Base-by-base conservation (phyloP, 2,113 vertebrate genomes). In the Callorhinus ursinus region DNA sequence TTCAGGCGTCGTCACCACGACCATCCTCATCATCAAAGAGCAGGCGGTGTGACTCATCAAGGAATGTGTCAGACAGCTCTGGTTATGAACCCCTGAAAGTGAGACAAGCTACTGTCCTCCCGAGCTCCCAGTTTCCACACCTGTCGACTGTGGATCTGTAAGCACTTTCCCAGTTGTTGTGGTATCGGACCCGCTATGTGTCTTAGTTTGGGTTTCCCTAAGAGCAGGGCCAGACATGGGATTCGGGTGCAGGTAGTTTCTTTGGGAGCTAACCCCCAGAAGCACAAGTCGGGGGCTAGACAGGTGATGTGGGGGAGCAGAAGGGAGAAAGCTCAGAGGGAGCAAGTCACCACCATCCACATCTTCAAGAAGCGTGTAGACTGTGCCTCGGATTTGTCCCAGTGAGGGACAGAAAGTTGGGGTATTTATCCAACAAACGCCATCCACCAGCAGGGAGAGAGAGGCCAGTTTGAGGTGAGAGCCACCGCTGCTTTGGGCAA, bases 401-500 rank as follows among this genome's bases (percentile, higher is more conserved):
- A 59, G 8, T 0, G 0, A 31, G 24, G 42, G 11, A 28, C 0
- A 0, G 26, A 33, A 49, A n/a, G 9, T 24, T 15, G 63, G 26
- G 19, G 4, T 19, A 49, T 79, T 83, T 63, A 33, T 36, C 36
- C 24, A 67, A 88, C 31, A n/a, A 18, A 19, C 36, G 4, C 21
- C 14, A 46, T 7, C 22, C 11, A 19, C 11, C 3, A 19, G 14
- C 1, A 80, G 46, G 24, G 22, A 72, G 18, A 33, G 15, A 28
- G 28, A 11, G 24, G 24, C 7, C 3, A 12, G 3, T n/a, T 49
- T 53, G 33, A 42, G 33, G 65, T 16, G 5, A 9, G 51, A 79
- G n/a, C 51, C 49, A 49, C 24, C 31, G 16, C 16, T 28, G 33
- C 28, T 10, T 2, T 16, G 28, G 71, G 57, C 26, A 49, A 46